Evolutionary conservation across 2,797 vertebrate genomes (phyloP).

Genomic region (Balearica regulorum): DNA sequence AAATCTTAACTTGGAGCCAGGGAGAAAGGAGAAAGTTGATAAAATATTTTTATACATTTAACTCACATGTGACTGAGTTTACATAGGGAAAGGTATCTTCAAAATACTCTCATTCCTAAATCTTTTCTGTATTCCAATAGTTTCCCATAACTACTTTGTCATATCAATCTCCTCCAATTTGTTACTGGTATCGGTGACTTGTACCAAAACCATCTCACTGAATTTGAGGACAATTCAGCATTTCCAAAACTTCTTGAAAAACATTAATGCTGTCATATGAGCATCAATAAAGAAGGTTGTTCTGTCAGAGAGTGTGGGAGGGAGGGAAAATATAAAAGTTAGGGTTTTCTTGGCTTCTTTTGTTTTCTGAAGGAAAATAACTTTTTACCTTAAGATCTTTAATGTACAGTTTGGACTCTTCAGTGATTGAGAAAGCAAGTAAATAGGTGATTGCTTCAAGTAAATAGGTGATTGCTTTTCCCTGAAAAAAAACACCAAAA

Average conservation of each 20-base stretch:
- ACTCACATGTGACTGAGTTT: not conserved
- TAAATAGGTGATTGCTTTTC: not conserved
- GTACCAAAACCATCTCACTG: not conserved
- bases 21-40: not conserved
- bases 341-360: not conserved
- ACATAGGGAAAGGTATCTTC: not conserved
- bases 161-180: not conserved
- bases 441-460: not conserved
- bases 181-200: not conserved
- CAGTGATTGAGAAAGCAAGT: not conserved
- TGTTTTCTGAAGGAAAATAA: not conserved
- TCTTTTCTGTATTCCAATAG: not conserved
- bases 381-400: not conserved
- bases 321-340: not conserved
- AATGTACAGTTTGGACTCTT: not conserved
- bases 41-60: not conserved
- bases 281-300: not conserved
- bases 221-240: not conserved
- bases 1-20: not conserved
- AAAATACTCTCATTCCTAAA: not conserved
- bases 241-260: not conserved
- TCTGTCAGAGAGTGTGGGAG: not conserved
- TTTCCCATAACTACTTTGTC: not conserved
- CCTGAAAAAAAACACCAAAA: no score
- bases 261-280: not conserved